Percentiles rank a stretch among this genome's conserved stretches.
Conservation (phyloP, 2,113 vertebrate genomes). For the Semicossyphus pulcher region DNA sequence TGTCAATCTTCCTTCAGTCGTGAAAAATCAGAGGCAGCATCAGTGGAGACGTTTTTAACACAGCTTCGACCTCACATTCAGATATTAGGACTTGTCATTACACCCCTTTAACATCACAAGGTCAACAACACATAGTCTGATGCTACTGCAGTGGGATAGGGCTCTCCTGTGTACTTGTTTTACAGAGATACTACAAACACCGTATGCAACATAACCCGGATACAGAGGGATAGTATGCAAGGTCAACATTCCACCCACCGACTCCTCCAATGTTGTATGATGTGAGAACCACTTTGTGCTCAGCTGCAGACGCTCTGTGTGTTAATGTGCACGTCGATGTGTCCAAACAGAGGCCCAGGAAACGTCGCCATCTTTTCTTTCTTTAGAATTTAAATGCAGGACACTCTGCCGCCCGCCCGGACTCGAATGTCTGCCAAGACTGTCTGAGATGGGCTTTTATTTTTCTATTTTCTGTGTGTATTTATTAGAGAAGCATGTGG, state of each 20-base stretch:
- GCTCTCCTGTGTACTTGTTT: constrained; percentile 44
- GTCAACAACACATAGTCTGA: constrained; percentile 1
- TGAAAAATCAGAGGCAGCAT: neutral
- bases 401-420: neutral
- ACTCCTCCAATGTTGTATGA: constrained; percentile 52
- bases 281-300: constrained; percentile 73
- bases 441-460: constrained; percentile 7
- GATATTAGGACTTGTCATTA: neutral
- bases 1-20: neutral
- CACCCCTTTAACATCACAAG: neutral
- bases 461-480: constrained; percentile 32
- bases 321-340: neutral
- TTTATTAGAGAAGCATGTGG: constrained; percentile 41
- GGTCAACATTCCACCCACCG: constrained; percentile 59
- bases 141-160: constrained; percentile 14
- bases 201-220: constrained; percentile 41
- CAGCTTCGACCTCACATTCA: constrained; percentile 8
- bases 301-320: constrained; percentile 35
- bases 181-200: constrained; percentile 30
- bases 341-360: constrained; percentile 59
- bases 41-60: constrained; percentile 25
- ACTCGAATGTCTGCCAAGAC: neutral
- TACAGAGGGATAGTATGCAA: constrained; percentile 45
- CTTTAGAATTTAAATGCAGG: neutral
- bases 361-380: neutral